Base-by-base conservation (phyloP, 2,797 vertebrate genomes). In the Notolabrus celidotus region DNA sequence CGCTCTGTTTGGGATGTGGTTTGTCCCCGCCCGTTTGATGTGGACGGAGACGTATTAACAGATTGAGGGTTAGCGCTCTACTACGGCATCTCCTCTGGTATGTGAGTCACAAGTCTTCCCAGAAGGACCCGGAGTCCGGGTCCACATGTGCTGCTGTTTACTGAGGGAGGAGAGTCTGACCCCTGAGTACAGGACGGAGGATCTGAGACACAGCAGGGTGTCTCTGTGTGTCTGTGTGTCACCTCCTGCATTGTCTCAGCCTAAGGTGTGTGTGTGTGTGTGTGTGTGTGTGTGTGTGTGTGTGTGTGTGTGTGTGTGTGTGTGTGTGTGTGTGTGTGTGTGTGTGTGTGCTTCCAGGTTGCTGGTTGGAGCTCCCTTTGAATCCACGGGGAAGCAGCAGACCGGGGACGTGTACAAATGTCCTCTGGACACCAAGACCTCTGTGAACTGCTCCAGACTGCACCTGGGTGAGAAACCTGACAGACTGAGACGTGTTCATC, bases 351-450 rank as follows among this genome's bases (percentile, higher is more conserved):
- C 11, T n/a, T 53, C 1, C 86, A 97, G 96, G 96, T 71, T 97
- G 88, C 93, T 97, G 65, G 95, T 97, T 20, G 96, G 96, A 7
- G 95, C 96, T 55, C 96, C 96, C 0, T 92, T 95, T 1, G 96
- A 96, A 63, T 93, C 87, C 77, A 97, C 94, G 0, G 95, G 94
- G 27, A 89, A 92, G n/a, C 94, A 95, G 88, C 95, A 93, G 87
- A 97, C 96, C 0, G 96, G 96, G 5, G 96, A 97, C 0, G 93
- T 97, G 55, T 97, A 94, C 93, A 95, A 89, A 70, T 97, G 96
- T 60, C 95, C 94, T 0, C 86, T 96, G 81, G 87, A 79, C 9
- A 81, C 70, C 2, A 90, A 90, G 0, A 71, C 3, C 19, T 86
- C 91, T 7, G 79, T 76, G 15, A 96, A 95, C 91, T 97, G 96